These are phyloP conservation scores for Falco rusticolus DNA, from an alignment of 2,797 vertebrate species.

Conservation along the genomic window DNA sequence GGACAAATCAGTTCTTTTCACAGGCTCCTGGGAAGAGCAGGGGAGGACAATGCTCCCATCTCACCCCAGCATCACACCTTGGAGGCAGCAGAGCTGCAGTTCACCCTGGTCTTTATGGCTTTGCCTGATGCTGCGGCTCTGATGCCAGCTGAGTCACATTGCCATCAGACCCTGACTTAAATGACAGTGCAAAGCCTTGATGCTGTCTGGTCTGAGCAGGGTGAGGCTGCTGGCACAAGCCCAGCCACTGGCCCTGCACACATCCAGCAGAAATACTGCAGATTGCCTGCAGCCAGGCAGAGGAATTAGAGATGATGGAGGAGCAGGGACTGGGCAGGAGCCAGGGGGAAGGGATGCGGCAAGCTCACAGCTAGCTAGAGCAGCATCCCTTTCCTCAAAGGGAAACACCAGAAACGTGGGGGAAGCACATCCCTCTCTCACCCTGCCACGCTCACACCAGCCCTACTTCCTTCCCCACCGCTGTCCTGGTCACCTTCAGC, in stretches of 20 bases:
- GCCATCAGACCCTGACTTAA: background rate
- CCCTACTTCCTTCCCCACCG: background rate
- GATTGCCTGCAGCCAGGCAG: background rate
- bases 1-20: background rate
- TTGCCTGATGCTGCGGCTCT: background rate
- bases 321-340: background rate
- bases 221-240: background rate
- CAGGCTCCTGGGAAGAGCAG: background rate
- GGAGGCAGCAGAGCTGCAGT: background rate
- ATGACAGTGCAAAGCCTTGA: background rate
- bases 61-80: background rate
- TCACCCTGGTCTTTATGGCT: rapidly evolving
- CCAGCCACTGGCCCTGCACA: background rate
- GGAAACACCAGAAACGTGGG: background rate
- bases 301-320: background rate
- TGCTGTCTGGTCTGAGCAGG: background rate
- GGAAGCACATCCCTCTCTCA: background rate
- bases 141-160: background rate
- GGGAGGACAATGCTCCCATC: background rate
- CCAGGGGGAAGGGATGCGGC: background rate
- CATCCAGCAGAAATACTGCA: background rate
- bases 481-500: background rate
- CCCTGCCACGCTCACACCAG: background rate
- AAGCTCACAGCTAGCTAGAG: background rate
- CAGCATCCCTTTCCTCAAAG: background rate